Percentiles rank a stretch among this genome's conserved stretches.
Evolutionary conservation across 2,113 vertebrate genomes (phyloP).

Genomic region (Nymphicus hollandicus): DNA sequence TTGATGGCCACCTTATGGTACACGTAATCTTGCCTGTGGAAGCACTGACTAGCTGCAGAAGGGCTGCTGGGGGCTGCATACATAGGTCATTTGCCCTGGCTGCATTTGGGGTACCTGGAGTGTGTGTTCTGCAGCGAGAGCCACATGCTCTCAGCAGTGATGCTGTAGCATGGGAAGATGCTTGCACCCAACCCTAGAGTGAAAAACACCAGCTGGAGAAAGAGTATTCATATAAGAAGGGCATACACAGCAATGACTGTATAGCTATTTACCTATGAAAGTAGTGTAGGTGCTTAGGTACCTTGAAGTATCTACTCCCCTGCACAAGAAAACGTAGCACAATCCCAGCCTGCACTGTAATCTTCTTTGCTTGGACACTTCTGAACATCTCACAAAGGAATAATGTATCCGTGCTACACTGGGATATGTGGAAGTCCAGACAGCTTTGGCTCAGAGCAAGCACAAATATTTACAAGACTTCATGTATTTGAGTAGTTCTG

Average conservation of each 20-base stretch:
- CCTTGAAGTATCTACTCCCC: neutral
- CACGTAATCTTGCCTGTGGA: neutral
- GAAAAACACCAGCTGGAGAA: neutral
- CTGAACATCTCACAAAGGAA: neutral
- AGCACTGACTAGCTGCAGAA: neutral
- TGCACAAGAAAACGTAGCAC: neutral
- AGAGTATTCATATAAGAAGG: neutral
- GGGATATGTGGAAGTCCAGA: neutral
- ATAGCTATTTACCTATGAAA: neutral
- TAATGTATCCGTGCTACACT: neutral
- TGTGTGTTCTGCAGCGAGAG: neutral
- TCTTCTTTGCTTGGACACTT: neutral
- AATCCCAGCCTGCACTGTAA: neutral
- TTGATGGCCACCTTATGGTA: neutral
- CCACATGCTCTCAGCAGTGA: fast-evolving
- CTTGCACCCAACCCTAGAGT: fast-evolving
- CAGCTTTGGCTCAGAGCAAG: neutral
- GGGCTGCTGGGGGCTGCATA: neutral
- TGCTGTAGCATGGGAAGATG: neutral
- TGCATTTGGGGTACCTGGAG: neutral
- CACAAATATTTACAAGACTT: neutral
- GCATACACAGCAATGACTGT: neutral
- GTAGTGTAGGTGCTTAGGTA: neutral
- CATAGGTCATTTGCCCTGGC: neutral
- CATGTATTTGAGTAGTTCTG: fast-evolving